phyloP scores from a whole-genome alignment of 2,888 invertebrate species.

The Reticulitermes lucifugus region DNA sequence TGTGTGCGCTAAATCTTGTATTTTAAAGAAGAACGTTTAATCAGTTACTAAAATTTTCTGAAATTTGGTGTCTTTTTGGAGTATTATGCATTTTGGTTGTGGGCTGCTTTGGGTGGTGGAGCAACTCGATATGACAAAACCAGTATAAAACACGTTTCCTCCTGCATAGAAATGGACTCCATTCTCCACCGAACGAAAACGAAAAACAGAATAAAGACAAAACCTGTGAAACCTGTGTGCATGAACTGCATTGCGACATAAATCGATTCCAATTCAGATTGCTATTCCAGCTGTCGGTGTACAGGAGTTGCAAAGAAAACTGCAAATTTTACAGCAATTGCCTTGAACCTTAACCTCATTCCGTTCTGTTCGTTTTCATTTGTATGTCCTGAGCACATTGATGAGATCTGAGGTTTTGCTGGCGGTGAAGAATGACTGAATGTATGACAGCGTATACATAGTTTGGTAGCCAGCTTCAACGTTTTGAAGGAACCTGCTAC shows the following conservation, averaged over 20 bases:
- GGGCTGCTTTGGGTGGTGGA: background rate
- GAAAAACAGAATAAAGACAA: background rate
- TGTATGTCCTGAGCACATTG: no score
- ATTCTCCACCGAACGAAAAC: background rate
- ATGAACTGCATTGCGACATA: background rate
- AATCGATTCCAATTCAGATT: background rate
- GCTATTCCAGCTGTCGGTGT: no score
- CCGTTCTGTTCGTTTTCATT: no score
- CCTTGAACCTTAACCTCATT: no score
- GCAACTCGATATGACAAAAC: conserved; percentile 16
- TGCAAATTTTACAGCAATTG: no score
- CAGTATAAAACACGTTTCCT: conserved; percentile 26
- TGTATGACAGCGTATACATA: no score
- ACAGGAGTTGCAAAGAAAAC: no score
- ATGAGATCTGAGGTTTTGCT: no score
- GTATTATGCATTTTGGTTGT: conserved; percentile 19
- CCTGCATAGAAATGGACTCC: background rate
- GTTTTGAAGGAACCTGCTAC: no score
- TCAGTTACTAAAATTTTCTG: background rate
- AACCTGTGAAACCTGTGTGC: background rate
- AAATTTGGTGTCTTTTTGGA: background rate
- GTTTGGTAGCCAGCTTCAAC: no score
- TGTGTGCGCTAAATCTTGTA: background rate
- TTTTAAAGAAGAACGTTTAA: conserved; percentile 14
- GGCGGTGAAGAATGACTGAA: no score